phyloP scores from a whole-genome alignment of 1,140 invertebrate genomes.

The Zaprionus taronus region DNA sequence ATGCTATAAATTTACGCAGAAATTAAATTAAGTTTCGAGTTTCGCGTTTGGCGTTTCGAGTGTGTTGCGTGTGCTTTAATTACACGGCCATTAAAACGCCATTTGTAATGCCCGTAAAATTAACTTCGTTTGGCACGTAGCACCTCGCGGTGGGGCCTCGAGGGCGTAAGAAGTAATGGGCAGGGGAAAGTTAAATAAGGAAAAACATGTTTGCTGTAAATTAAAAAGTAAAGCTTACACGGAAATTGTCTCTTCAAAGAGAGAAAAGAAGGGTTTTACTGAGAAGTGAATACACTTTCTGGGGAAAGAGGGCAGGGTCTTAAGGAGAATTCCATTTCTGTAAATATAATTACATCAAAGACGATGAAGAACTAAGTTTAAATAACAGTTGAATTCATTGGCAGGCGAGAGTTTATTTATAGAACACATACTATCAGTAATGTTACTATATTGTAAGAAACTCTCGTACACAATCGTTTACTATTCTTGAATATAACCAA shows the following conservation, averaged over 20 bases:
- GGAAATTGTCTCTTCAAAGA: background rate
- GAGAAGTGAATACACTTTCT: background rate
- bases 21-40: slow-evolving; percentile 59
- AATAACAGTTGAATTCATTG: no score
- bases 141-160: background rate
- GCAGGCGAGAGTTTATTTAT: no score
- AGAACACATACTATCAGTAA: no score
- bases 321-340: no score
- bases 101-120: slow-evolving; percentile 52
- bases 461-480: no score
- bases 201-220: slow-evolving; percentile 27
- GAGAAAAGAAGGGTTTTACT: background rate
- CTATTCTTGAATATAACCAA: no score
- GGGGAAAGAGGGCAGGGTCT: no score
- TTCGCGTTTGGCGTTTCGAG: background rate
- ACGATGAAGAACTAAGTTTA: no score
- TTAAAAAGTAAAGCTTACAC: slow-evolving; percentile 6
- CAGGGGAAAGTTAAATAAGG: background rate
- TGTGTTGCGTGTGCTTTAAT: slow-evolving; percentile 60
- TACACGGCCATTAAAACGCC: slow-evolving; percentile 43
- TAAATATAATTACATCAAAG: no score
- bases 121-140: slow-evolving; percentile 54
- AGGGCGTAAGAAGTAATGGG: background rate
- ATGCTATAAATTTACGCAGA: slow-evolving; percentile 52
- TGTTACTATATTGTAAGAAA: no score